phyloP scores from a whole-genome alignment of 2,113 vertebrate genomes.

The Pygoscelis adeliae region DNA sequence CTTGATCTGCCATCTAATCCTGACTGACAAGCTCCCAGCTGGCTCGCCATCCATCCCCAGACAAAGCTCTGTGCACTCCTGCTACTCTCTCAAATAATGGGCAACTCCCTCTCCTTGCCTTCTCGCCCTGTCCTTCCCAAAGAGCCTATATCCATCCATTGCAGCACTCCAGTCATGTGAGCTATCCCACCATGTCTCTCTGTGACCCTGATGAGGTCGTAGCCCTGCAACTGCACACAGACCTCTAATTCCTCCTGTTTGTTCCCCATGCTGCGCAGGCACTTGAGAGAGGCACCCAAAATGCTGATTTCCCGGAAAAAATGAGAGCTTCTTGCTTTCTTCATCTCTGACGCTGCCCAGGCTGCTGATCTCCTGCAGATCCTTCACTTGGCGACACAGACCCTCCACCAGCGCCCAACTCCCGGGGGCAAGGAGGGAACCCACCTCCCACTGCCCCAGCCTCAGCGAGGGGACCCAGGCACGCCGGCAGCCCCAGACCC shows the following conservation, averaged over 20 bases:
- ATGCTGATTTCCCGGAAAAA: neutral
- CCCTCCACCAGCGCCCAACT: neutral
- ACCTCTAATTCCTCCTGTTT: neutral
- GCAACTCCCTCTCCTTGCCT: neutral
- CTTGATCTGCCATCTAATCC: neutral
- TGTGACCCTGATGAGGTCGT: accelerated
- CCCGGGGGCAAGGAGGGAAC: neutral
- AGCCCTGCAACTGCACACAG: neutral
- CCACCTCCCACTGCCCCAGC: neutral
- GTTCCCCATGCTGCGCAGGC: neutral
- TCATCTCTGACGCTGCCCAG: neutral
- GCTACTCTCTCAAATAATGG: neutral
- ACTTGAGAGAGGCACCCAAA: neutral
- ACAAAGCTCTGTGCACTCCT: neutral
- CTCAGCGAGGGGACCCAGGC: neutral
- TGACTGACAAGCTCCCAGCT: neutral
- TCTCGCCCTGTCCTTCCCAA: neutral
- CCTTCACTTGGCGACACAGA: neutral
- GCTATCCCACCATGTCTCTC: neutral
- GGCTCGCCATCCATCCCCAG: neutral
- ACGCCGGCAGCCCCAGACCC: neutral
- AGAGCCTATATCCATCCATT: neutral
- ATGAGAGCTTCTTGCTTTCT: neutral
- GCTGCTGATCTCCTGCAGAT: neutral
- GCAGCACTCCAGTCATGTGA: neutral